phyloP scores from a whole-genome alignment of 2,888 invertebrate species.

The Tenthredo livida region DNA sequence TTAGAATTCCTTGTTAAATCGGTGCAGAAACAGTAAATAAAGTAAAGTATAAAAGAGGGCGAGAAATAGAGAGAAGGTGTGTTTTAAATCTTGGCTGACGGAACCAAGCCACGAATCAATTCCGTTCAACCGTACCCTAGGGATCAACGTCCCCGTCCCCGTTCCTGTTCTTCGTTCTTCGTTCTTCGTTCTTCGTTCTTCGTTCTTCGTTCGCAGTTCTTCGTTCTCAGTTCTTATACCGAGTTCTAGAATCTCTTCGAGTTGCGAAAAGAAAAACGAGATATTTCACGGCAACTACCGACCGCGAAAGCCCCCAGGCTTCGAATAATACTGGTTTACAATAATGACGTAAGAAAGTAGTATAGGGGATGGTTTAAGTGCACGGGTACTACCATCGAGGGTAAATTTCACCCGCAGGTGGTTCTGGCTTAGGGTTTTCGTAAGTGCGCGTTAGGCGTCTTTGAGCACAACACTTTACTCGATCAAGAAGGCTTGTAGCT shows the following conservation, averaged over 20 bases:
- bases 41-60: neutral
- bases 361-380: conserved; percentile 25
- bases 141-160: neutral
- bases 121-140: conserved; percentile 23
- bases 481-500: conserved; percentile 28
- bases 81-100: conserved; percentile 37
- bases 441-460: conserved; percentile 41
- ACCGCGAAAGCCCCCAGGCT: neutral
- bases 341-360: conserved; percentile 20
- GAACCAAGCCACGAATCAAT: conserved; percentile 25
- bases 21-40: neutral
- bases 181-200: neutral
- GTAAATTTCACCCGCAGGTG: conserved; percentile 8
- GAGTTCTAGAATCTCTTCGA: neutral
- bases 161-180: neutral
- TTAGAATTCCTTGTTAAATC: neutral
- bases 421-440: conserved; percentile 7
- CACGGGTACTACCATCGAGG: neutral
- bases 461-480: conserved; percentile 36
- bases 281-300: neutral
- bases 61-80: neutral
- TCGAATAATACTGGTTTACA: conserved; percentile 21
- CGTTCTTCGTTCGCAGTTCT: too few species aligned
- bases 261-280: neutral
- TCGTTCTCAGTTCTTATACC: too few species aligned